phyloP scores from a whole-genome alignment of 2,888 invertebrate species.

The Cryptocheilus praepositus region DNA sequence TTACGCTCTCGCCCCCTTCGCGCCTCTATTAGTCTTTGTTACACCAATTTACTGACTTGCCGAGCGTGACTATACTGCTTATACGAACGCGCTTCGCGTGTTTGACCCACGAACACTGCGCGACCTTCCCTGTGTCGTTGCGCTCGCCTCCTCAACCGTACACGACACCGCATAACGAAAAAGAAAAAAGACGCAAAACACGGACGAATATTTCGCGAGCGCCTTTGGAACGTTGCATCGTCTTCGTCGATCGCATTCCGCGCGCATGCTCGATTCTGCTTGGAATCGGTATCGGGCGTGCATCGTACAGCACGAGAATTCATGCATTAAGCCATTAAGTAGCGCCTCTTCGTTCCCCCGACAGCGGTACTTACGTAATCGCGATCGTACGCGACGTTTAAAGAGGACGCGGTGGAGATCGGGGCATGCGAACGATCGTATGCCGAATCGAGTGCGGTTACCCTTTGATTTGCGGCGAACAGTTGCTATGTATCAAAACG shows the following conservation, averaged over 20 bases:
- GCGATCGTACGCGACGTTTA: not conserved
- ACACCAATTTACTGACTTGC: constrained; percentile 1
- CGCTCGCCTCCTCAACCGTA: not conserved
- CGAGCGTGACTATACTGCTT: constrained; percentile 3
- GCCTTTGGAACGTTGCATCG: not conserved
- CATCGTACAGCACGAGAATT: constrained; percentile 6
- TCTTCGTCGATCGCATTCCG: constrained; percentile 10
- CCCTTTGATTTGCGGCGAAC: no score
- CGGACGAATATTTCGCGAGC: constrained; percentile 3
- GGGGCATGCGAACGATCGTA: no score
- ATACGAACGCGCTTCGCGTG: not conserved
- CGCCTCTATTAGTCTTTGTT: constrained; percentile 12
- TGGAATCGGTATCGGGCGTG: constrained; percentile 1
- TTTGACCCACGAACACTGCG: not conserved
- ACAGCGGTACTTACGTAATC: constrained; percentile 6
- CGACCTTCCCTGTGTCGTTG: not conserved
- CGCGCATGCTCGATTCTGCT: constrained; percentile 8
- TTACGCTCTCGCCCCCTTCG: constrained; percentile 2
- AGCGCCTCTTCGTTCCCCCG: constrained; percentile 1
- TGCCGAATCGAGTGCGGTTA: no score
- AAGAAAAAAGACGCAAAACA: constrained; percentile 1
- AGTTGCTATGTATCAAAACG: no score
- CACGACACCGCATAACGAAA: constrained; percentile 1
- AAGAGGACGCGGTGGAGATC: no score
- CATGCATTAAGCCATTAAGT: constrained; percentile 7